Evolutionary conservation across 2,797 vertebrate species (phyloP).

Genomic region (Silurus lanzhouensis): DNA sequence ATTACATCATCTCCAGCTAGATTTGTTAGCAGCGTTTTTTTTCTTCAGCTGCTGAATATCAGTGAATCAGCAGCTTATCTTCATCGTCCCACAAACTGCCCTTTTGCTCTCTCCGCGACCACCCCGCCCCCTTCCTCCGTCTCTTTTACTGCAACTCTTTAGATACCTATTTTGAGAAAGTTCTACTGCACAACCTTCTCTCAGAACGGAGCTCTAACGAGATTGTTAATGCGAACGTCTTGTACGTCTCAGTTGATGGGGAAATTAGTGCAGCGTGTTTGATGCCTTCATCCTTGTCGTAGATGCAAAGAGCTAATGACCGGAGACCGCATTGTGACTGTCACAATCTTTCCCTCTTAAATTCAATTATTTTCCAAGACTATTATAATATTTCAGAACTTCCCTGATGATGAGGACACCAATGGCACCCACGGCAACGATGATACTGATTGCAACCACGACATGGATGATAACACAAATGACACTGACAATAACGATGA

Average conservation of each 20-base stretch:
- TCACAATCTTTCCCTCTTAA: too few relatives aligned
- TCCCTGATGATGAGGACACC: too few relatives aligned
- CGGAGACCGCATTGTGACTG: too few relatives aligned
- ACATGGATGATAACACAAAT: too few relatives aligned
- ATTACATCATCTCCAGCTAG: background rate
- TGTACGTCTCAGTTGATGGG: slow-evolving; percentile 38
- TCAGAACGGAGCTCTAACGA: slow-evolving; percentile 40
- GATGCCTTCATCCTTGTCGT: slow-evolving; percentile 38
- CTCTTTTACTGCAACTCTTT: background rate
- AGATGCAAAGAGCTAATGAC: background rate
- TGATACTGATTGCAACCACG: too few relatives aligned
- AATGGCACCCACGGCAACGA: too few relatives aligned
- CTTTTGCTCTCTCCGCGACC: background rate
- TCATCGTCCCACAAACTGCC: background rate
- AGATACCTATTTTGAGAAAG: slow-evolving; percentile 53
- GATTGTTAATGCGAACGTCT: slow-evolving; percentile 35
- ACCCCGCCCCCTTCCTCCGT: too few relatives aligned
- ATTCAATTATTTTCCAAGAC: too few relatives aligned
- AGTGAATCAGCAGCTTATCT: background rate
- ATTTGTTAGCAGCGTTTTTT: background rate
- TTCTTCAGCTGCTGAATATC: background rate
- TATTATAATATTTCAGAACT: too few relatives aligned
- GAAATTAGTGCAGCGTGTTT: slow-evolving; percentile 14
- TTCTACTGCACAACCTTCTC: slow-evolving; percentile 46
- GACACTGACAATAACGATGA: too few relatives aligned